phyloP scores from a whole-genome alignment of 2,888 invertebrate genomes.

The Torymus texanus region DNA sequence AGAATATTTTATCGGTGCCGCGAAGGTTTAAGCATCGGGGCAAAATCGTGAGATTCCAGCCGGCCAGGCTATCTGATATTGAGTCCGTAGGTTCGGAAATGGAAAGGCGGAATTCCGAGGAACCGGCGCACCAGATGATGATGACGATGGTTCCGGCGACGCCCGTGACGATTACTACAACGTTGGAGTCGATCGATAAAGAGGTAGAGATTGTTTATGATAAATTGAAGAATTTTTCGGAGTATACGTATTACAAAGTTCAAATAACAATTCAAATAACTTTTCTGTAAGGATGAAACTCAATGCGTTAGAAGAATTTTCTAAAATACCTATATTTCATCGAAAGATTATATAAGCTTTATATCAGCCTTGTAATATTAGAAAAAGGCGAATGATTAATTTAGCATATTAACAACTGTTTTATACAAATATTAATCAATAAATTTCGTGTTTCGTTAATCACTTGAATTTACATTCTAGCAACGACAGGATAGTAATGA shows the following conservation, averaged over 20 bases:
- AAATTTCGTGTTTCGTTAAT: not conserved
- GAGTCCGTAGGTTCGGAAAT: conserved; percentile 74
- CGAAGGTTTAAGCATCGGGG: conserved; percentile 72
- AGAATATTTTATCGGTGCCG: conserved; percentile 70
- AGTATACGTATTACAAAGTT: too few relatives aligned
- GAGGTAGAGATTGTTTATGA: conserved; percentile 6
- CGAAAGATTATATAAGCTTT: too few relatives aligned
- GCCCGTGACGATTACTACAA: conserved; percentile 15
- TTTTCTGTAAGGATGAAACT: too few relatives aligned
- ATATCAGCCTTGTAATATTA: too few relatives aligned
- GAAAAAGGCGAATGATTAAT: too few relatives aligned
- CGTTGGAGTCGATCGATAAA: not conserved
- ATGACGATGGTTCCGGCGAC: conserved; percentile 39
- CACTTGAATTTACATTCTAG: not conserved
- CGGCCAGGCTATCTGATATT: conserved; percentile 72
- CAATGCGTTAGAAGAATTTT: too few relatives aligned
- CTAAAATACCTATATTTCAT: too few relatives aligned
- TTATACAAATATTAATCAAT: not conserved
- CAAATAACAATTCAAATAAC: too few relatives aligned
- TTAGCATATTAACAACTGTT: not conserved
- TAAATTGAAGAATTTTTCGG: too few relatives aligned
- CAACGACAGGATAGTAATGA: conserved; percentile 49
- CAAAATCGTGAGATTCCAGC: conserved; percentile 71
- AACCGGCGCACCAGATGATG: conserved; percentile 57
- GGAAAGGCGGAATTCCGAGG: conserved; percentile 72